Percentiles rank a stretch among this genome's conserved stretches.
Conservation (phyloP, 2,888 invertebrate genomes). For the Hypsopygia costalis region DNA sequence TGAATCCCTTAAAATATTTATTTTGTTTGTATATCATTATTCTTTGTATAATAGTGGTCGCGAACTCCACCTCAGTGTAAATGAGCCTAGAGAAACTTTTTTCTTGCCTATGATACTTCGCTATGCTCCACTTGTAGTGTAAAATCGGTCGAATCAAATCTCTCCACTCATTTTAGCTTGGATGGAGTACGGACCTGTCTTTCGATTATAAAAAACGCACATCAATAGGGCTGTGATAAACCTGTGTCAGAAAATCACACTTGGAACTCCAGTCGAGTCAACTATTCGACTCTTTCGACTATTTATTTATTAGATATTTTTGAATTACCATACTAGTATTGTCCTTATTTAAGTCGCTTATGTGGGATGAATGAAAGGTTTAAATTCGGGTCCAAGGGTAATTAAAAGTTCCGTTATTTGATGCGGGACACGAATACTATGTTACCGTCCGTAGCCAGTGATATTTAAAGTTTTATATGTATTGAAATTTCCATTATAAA, state of each 20-base stretch:
- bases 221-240: constrained; percentile 76
- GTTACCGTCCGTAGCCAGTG: constrained; percentile 69
- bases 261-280: constrained; percentile 51
- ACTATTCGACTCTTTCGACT: constrained; percentile 45
- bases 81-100: too few species aligned
- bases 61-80: too few species aligned
- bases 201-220: constrained; percentile 42
- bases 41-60: too few species aligned
- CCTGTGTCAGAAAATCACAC: constrained; percentile 33
- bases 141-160: too few species aligned
- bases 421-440: constrained; percentile 23
- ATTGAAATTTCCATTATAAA: constrained; percentile 15
- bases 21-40: too few species aligned
- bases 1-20: too few species aligned
- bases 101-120: too few species aligned
- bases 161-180: too few species aligned
- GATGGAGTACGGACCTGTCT: too few species aligned
- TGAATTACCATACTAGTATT: constrained; percentile 71
- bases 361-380: constrained; percentile 50
- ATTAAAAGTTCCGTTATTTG: constrained; percentile 13
- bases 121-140: too few species aligned
- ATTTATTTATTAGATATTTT: constrained; percentile 36
- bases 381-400: constrained; percentile 43
- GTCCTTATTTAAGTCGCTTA: constrained; percentile 39
- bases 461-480: constrained; percentile 29